These are phyloP conservation scores for Anhinga rufa DNA, from an alignment of 2,113 vertebrate genomes.

Conservation along the genomic window DNA sequence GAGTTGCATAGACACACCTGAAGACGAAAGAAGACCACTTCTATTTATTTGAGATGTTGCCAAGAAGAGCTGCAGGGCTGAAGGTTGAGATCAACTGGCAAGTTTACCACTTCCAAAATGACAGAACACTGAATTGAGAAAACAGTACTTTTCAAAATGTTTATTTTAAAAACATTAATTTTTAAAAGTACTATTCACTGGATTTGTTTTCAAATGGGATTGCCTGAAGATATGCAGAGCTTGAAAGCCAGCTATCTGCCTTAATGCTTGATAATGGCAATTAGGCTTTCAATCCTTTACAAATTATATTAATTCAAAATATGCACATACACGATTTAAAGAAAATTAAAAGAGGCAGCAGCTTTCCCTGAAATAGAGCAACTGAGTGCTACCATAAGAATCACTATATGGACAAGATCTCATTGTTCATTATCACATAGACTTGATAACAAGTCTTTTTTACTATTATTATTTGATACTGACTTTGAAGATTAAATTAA, in stretches of 20 bases:
- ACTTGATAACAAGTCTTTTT: neutral
- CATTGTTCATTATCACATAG: neutral
- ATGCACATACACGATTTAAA: neutral
- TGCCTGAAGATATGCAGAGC: neutral
- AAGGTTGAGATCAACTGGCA: neutral
- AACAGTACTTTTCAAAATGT: neutral
- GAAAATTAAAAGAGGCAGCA: neutral
- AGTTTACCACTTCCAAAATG: neutral
- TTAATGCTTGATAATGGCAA: neutral
- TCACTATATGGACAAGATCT: neutral
- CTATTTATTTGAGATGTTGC: neutral
- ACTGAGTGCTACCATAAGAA: neutral
- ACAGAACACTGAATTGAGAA: neutral
- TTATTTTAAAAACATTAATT: neutral
- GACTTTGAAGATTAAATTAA: neutral
- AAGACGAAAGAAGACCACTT: neutral
- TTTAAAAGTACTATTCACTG: neutral
- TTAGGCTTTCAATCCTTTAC: neutral
- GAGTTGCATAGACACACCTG: neutral
- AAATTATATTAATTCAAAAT: neutral
- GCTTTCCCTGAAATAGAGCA: neutral
- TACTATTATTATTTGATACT: neutral
- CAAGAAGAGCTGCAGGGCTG: neutral
- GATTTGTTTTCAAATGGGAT: neutral
- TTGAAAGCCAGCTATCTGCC: neutral